These are phyloP conservation scores for Lepidochrysops patricia DNA, from an alignment of 2,888 invertebrate species.

Conservation along the genomic window DNA sequence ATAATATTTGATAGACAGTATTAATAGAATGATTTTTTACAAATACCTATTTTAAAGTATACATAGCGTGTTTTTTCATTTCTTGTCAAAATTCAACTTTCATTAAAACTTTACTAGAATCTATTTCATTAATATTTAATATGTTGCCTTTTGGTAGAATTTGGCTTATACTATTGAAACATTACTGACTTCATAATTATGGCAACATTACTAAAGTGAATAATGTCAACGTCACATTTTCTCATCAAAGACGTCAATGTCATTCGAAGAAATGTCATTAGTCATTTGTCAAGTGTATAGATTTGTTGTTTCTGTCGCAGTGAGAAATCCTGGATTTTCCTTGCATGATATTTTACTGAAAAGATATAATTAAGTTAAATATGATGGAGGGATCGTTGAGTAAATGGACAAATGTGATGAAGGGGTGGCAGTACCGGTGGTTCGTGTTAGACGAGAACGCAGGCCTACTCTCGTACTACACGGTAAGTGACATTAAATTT, in stretches of 20 bases:
- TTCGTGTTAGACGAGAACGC: constrained; percentile 98
- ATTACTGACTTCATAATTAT: no score
- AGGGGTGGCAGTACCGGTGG: constrained; percentile 99
- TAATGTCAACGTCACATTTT: neutral
- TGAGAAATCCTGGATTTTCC: constrained; percentile 55
- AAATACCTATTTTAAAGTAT: no score
- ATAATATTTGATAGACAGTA: no score
- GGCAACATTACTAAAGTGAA: no score
- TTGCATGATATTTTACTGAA: constrained; percentile 50
- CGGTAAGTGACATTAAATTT: constrained; percentile 80
- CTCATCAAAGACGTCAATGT: neutral
- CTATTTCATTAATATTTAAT: no score
- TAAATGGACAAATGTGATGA: constrained; percentile 98
- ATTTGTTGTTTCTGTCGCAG: constrained; percentile 50
- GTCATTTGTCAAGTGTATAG: constrained; percentile 39
- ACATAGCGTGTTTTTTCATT: no score
- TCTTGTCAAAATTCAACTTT: no score
- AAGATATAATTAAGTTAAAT: constrained; percentile 45
- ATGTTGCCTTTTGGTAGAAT: no score
- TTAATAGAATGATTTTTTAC: no score
- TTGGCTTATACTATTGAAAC: no score
- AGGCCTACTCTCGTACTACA: constrained; percentile 96
- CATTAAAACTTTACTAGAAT: no score
- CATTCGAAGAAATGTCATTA: constrained; percentile 2
- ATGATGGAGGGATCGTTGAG: constrained; percentile 95